Base-by-base conservation (phyloP, 2,888 invertebrate species). In the Scrobipalpa atriplicella region DNA sequence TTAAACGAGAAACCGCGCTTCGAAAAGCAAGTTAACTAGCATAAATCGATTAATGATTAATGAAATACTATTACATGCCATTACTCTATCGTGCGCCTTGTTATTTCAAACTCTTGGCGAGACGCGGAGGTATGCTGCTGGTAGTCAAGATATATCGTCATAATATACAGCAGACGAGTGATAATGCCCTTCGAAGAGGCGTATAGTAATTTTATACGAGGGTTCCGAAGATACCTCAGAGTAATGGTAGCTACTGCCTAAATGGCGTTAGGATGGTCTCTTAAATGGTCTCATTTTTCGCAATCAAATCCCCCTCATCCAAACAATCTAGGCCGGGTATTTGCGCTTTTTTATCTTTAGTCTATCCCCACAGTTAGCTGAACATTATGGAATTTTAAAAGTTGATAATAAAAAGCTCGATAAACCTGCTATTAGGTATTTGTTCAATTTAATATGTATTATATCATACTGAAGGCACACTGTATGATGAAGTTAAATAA, bases 191-290 rank as follows among this genome's bases (percentile, higher is more conserved):
- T 75, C 68, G 72, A 74, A 72, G 72, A 70, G 69, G 82, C 79
- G 85, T 86, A 87, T 85, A 82, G 85, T 78, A 72, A 78, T 84
- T 85, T 86, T 87, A 87, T 86, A 85, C 87, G 75, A 71, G 69
- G 54, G 21, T 21, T 21, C 18, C 13, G 21, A 52, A 74, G 76
- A 78, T 79, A 78, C 68, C 54, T 21, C 73, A 70, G 71, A 71
- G 71, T 73, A 71, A 75, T 73, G 78, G 56, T 16, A 21, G 13
- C 29, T 56, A 19, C 73, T 75, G 56, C n/a, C 62, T 62, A 63
- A 70, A 66, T 43, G 56, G 61, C 47, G 36, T 13, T 52, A 3
- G 11, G 11, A 52, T n/a, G 18, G 52, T 18, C 2, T 19, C 19
- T 52, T n/a, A 13, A 56, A 56, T 19, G 54, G 6, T 7, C 16